Percentiles rank a stretch among this genome's conserved stretches.
Evolutionary conservation across 1,140 invertebrate genomes (phyloP).

Genomic region (Drusus annulatus): DNA sequence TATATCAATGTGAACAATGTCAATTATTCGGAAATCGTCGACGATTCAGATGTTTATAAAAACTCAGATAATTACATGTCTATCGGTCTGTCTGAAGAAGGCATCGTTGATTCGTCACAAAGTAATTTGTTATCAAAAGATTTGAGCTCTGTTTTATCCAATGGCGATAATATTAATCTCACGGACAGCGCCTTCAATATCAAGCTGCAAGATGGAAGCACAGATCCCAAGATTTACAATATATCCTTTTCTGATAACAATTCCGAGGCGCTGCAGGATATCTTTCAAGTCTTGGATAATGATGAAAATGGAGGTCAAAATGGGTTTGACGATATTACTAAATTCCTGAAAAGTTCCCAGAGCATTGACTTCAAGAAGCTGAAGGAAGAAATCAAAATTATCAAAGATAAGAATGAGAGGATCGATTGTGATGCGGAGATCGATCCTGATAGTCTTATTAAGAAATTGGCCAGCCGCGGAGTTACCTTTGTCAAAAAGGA

Average conservation of each 20-base stretch:
- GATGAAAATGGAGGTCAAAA: conserved; percentile 25
- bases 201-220: neutral
- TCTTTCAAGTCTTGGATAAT: conserved; percentile 43
- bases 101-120: conserved; percentile 15
- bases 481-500: conserved; percentile 32
- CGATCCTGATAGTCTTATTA: conserved; percentile 22
- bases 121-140: conserved; percentile 32
- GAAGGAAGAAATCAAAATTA: conserved; percentile 46
- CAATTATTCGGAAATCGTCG: conserved; percentile 10
- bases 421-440: conserved; percentile 31
- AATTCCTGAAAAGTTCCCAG: conserved; percentile 49
- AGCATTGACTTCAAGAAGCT: conserved; percentile 46
- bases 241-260: conserved; percentile 34
- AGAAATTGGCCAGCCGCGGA: conserved; percentile 42
- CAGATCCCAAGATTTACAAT: conserved; percentile 40
- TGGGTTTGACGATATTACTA: conserved; percentile 46
- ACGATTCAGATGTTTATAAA: conserved; percentile 37
- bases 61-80: conserved; percentile 31
- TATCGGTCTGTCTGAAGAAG: conserved; percentile 10
- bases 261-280: conserved; percentile 23
- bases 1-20: conserved; percentile 39
- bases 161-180: conserved; percentile 15
- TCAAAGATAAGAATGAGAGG: conserved; percentile 40
- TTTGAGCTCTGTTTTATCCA: conserved; percentile 18
- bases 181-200: neutral